Percentiles rank a stretch among this genome's conserved stretches.
Evolutionary conservation across 2,888 invertebrate genomes (phyloP).

Genomic region (Odontocolon sp.): DNA sequence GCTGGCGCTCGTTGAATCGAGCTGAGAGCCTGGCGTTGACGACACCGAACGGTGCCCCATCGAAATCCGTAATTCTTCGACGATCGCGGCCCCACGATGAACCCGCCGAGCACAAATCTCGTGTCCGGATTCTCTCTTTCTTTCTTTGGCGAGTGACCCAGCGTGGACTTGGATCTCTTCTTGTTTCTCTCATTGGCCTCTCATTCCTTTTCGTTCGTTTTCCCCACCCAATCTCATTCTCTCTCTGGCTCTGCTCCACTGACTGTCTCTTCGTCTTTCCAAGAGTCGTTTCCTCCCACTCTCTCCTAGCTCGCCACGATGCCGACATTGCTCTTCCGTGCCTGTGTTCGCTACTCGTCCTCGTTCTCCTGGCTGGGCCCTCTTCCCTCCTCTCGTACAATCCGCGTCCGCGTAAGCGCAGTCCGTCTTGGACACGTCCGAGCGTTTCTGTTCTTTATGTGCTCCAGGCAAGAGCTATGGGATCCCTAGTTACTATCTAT

Average conservation of each 20-base stretch:
- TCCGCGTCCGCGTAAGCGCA: constrained; percentile 74
- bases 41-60: constrained; percentile 63
- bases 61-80: constrained; percentile 72
- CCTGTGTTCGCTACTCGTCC: constrained; percentile 34
- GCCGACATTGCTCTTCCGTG: constrained; percentile 50
- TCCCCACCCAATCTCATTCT: constrained; percentile 22
- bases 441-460: constrained; percentile 76
- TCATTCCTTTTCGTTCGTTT: constrained; percentile 37
- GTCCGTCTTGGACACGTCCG: constrained; percentile 76
- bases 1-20: background rate
- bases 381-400: constrained; percentile 60
- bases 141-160: constrained; percentile 45
- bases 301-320: background rate
- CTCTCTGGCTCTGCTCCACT: constrained; percentile 46
- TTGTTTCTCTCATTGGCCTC: constrained; percentile 26
- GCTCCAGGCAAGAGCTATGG: constrained; percentile 73
- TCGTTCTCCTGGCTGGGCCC: constrained; percentile 39
- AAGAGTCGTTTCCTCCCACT: constrained; percentile 49
- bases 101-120: constrained; percentile 71
- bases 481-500: constrained; percentile 72
- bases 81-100: constrained; percentile 70
- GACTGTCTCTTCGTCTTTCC: constrained; percentile 39
- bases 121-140: constrained; percentile 34
- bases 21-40: constrained; percentile 55
- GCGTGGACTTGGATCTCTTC: constrained; percentile 27